A percentile compares a stretch with the other conserved stretches of the same genome.
Conservation (phyloP, 2,113 vertebrate genomes). For the Phycodurus eques region DNA sequence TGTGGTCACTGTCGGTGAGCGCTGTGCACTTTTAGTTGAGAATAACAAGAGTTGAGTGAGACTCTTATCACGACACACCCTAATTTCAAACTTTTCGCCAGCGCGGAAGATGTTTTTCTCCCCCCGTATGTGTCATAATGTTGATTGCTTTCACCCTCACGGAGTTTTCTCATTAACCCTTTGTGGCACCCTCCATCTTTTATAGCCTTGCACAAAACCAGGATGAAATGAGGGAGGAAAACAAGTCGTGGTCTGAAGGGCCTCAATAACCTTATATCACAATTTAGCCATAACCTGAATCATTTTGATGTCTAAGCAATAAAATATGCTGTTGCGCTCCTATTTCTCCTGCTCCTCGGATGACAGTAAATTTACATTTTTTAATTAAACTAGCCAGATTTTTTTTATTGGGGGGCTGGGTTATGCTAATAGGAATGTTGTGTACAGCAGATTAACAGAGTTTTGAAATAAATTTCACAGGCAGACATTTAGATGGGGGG, state of each 20-base stretch:
- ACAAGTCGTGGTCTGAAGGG: conserved; percentile 73
- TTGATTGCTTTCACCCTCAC: conserved; percentile 66
- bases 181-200: conserved; percentile 67
- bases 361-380: conserved; percentile 99
- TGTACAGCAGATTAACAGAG: conserved; percentile 99
- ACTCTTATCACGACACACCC: conserved; percentile 66
- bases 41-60: conserved; percentile 62
- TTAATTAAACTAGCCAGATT: conserved; percentile 99
- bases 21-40: conserved; percentile 33
- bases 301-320: conserved; percentile 99
- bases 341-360: conserved; percentile 97
- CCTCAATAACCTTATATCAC: conserved; percentile 80
- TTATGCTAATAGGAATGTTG: conserved; percentile 99
- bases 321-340: conserved; percentile 99
- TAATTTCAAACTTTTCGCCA: conserved; percentile 69
- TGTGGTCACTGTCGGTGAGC: conserved; percentile 49
- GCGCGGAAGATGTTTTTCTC: conserved; percentile 61
- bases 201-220: conserved; percentile 62
- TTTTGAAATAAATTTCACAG: conserved; percentile 99
- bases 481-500: conserved; percentile 83
- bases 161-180: conserved; percentile 72
- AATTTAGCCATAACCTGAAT: conserved; percentile 89
- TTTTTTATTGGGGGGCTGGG: conserved; percentile 99
- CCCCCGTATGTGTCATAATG: conserved; percentile 70
- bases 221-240: conserved; percentile 69